Base-by-base conservation (phyloP, 53 echinoderm and acorn worm species). In the Henricia sp. region DNA sequence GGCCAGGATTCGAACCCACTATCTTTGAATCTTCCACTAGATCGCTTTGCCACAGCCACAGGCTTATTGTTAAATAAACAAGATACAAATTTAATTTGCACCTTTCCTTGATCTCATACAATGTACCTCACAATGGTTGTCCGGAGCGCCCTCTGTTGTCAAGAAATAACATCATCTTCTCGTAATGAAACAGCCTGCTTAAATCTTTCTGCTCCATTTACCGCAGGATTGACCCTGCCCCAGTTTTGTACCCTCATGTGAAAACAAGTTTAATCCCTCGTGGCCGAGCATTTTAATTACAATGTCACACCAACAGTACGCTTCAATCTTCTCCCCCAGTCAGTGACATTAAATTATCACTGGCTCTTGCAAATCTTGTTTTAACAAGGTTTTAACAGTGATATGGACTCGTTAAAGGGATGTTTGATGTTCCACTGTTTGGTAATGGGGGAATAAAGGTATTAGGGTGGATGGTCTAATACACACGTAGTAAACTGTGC, bases 181-280 rank as follows among this genome's bases (percentile, higher is more conserved):
- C 6, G 3, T 24, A 10, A 23, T 60, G 23, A 60, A 9, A 44
- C 6, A 44, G 28, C 29, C 12, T 29, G 29, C 33, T 23, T 33
- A 2, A 59, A 40, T 76, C 59, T 23, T 76, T 76, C 76, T 59
- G 76, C 76, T 76, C 76, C 58, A 76, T 19, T 76, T 76, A 17
- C 32, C 58, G 14, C 58, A 76, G 19, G 46, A 27, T 67, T 76
- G 76, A 76, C 20, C 76, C 58, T 38, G 29, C 26, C 72, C 57
- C 59, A 21, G 41, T 24, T 76, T 59, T 39, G 57, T 38, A 38
- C 52, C 17, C 4, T 19, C 26, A 58, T 59, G 17, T 28, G 2
- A 6, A 9, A 29, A 3, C 12, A 37, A 24, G 37, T 74, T 39
- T 13, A 53, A 55, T 53, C 55, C 74, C 74, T 24, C 17, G 53